Percentiles rank a stretch among this genome's conserved stretches.
phyloP scores from a whole-genome alignment of 2,113 vertebrate species.

The Triplophysa dalaica region DNA sequence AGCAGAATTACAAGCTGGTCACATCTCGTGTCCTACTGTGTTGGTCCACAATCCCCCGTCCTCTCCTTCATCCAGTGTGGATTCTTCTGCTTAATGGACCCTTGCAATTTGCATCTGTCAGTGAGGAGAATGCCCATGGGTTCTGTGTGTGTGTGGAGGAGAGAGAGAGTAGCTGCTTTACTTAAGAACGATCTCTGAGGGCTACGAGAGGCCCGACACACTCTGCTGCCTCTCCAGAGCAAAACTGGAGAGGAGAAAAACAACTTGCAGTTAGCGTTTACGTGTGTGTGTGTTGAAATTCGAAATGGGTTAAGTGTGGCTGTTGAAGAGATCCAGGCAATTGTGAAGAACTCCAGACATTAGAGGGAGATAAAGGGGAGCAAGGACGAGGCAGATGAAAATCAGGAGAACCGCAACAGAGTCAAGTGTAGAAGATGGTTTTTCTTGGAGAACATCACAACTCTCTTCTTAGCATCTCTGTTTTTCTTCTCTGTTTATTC shows the following conservation, averaged over 20 bases:
- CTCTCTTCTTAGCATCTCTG: slow-evolving; percentile 18
- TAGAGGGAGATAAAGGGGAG: slow-evolving; percentile 26
- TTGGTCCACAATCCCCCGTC: slow-evolving; percentile 21
- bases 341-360: slow-evolving; percentile 36
- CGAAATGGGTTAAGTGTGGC: slow-evolving; percentile 41
- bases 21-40: background rate
- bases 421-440: slow-evolving; percentile 8
- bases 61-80: slow-evolving; percentile 52
- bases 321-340: slow-evolving; percentile 37
- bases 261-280: slow-evolving; percentile 33
- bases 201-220: slow-evolving; percentile 52
- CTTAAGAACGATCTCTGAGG: slow-evolving; percentile 54
- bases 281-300: slow-evolving; percentile 35
- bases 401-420: slow-evolving; percentile 12
- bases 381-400: background rate
- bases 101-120: slow-evolving; percentile 58
- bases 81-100: slow-evolving; percentile 54
- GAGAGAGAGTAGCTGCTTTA: slow-evolving; percentile 48
- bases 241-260: slow-evolving; percentile 44
- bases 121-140: slow-evolving; percentile 47
- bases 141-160: slow-evolving; percentile 21
- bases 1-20: background rate
- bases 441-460: slow-evolving; percentile 7
- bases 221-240: slow-evolving; percentile 48
- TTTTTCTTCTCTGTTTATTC: slow-evolving; percentile 12